Percentiles rank a stretch among this genome's conserved stretches.
Evolutionary conservation across 2,113 vertebrate genomes (phyloP).

Genomic region (Orientallactaga bullata): DNA sequence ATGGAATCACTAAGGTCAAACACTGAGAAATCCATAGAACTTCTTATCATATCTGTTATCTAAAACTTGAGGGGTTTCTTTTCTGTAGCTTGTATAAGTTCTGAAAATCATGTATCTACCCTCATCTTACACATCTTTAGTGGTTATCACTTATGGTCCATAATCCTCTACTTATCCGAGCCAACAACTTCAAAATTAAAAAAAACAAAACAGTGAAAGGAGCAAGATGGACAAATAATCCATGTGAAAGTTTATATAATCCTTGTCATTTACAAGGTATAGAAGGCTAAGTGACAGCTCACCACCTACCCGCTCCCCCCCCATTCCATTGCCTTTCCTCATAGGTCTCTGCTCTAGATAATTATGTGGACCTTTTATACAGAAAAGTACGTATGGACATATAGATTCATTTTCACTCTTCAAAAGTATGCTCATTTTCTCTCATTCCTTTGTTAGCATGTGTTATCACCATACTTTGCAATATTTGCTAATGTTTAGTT

Average conservation of each 20-base stretch:
- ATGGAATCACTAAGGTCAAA: conserved; percentile 6
- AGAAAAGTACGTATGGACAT: no score
- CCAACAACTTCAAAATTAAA: background rate
- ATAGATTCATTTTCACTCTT: background rate
- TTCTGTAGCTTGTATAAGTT: conserved; percentile 34
- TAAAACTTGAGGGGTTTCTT: conserved; percentile 35
- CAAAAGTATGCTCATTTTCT: background rate
- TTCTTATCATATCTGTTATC: background rate
- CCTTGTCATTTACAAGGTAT: background rate
- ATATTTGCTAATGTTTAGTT: conserved; percentile 13
- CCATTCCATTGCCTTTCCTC: conserved; percentile 8
- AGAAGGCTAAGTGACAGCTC: background rate
- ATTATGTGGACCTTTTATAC: background rate
- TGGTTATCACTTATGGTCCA: background rate
- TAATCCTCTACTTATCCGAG: background rate
- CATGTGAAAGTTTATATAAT: background rate
- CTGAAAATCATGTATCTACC: background rate
- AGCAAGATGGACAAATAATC: background rate
- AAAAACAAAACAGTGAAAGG: background rate
- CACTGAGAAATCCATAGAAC: conserved; percentile 38
- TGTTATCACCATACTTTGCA: background rate
- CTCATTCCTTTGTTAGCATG: background rate
- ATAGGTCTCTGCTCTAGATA: background rate
- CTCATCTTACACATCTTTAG: conserved; percentile 25
- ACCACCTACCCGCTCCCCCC: background rate